phyloP scores from a whole-genome alignment of 2,888 invertebrate genomes.

The Hipparchia semele region DNA sequence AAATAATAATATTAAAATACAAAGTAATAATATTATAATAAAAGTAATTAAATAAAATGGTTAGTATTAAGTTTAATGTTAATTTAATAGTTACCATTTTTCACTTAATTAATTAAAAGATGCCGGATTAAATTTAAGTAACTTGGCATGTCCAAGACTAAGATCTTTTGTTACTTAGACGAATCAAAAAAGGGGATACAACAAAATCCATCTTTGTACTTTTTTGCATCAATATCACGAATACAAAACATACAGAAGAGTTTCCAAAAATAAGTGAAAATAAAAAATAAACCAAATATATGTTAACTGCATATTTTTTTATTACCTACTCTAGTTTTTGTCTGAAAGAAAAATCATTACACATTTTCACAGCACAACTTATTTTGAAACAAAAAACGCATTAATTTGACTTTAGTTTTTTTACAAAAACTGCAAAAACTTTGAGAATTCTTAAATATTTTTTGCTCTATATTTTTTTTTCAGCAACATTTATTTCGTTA shows the following conservation, averaged over 20 bases:
- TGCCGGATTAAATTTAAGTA: slow-evolving; percentile 34
- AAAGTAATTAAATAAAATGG: slow-evolving; percentile 24
- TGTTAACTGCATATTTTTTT: not conserved
- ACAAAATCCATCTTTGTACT: slow-evolving; percentile 29
- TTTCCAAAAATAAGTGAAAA: slow-evolving; percentile 17
- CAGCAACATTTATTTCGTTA: slow-evolving; percentile 32
- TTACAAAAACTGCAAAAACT: slow-evolving; percentile 5
- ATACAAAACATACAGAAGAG: slow-evolving; percentile 20
- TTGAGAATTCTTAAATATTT: slow-evolving; percentile 16
- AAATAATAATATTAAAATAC: slow-evolving; percentile 15
- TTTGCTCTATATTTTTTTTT: slow-evolving; percentile 14
- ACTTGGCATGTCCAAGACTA: slow-evolving; percentile 34
- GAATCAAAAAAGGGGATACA: not conserved
- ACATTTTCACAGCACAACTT: not conserved
- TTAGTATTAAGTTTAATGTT: slow-evolving; percentile 26
- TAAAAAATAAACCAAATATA: not conserved
- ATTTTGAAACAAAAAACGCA: not conserved
- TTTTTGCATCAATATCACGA: slow-evolving; percentile 20
- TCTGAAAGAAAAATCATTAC: not conserved
- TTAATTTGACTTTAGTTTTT: not conserved
- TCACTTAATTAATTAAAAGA: slow-evolving; percentile 8
- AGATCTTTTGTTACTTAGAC: slow-evolving; percentile 22
- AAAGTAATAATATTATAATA: not conserved
- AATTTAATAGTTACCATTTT: slow-evolving; percentile 17
- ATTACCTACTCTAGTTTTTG: too few species aligned